Evolutionary conservation across 2,888 invertebrate genomes (phyloP).

Genomic region (Augochlorella aurata): DNA sequence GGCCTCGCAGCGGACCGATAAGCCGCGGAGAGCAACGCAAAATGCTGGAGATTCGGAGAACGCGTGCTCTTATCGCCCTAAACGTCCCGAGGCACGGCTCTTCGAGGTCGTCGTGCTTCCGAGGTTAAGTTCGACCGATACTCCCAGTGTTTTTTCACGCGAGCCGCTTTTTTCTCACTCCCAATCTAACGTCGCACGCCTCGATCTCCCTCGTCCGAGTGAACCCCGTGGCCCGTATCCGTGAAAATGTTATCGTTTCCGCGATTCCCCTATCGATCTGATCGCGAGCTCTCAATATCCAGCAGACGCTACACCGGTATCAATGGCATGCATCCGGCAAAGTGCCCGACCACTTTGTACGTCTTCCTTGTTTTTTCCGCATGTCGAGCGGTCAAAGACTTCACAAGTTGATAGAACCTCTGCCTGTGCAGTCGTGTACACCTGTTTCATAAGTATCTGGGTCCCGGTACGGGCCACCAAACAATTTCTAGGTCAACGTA

Average conservation of each 20-base stretch:
- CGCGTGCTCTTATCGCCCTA: slow-evolving; percentile 46
- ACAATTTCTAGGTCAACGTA: not conserved
- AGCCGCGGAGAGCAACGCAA: not conserved
- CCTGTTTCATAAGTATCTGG: not conserved
- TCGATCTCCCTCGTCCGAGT: too few relatives aligned
- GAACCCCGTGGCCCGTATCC: not conserved
- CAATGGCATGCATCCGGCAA: slow-evolving; percentile 48
- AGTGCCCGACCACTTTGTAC: slow-evolving; percentile 38
- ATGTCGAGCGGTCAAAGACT: slow-evolving; percentile 37
- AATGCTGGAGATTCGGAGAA: slow-evolving; percentile 13
- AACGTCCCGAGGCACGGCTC: slow-evolving; percentile 30
- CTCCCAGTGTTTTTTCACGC: slow-evolving; percentile 29
- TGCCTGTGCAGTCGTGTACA: not conserved
- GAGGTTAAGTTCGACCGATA: slow-evolving; percentile 60
- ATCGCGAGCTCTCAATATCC: not conserved
- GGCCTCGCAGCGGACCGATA: not conserved
- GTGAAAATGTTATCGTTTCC: not conserved
- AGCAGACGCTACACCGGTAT: slow-evolving; percentile 3
- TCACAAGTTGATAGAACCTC: slow-evolving; percentile 50
- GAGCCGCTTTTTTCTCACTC: not conserved
- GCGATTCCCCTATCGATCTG: not conserved
- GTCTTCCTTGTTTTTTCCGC: slow-evolving; percentile 46
- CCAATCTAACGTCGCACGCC: not conserved
- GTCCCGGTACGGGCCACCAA: too few relatives aligned
- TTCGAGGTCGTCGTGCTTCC: slow-evolving; percentile 47